Evolutionary conservation across 2,113 vertebrate genomes (phyloP).

Genomic region (Nerophis lumbriciformis): DNA sequence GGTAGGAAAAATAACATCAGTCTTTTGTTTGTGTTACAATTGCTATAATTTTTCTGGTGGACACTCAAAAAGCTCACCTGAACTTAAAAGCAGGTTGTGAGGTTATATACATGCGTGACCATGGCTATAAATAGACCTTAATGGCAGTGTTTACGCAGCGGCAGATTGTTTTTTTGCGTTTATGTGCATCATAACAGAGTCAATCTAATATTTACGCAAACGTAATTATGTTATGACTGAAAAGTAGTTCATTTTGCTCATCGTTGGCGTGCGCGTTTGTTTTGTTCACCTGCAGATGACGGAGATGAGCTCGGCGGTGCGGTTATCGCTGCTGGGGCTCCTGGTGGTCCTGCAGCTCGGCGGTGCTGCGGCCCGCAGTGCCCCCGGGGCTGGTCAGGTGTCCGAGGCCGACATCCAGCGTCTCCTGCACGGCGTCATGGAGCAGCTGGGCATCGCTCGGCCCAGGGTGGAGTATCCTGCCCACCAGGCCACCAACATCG

Average conservation of each 20-base stretch:
- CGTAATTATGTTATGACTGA: neutral
- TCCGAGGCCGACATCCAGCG: constrained; percentile 92
- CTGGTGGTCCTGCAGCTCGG: constrained; percentile 64
- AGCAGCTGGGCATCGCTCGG: constrained; percentile 91
- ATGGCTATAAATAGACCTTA: constrained; percentile 11
- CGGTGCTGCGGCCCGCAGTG: constrained; percentile 73
- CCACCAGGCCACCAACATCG: constrained; percentile 91
- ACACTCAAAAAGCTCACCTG: rapidly evolving
- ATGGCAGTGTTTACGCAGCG: constrained; percentile 30
- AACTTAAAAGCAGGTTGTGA: neutral
- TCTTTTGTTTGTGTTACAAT: neutral
- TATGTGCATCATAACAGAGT: neutral
- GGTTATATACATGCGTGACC: neutral
- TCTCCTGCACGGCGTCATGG: constrained; percentile 94
- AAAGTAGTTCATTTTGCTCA: neutral
- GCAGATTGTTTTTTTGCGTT: neutral
- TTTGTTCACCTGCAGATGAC: constrained; percentile 20
- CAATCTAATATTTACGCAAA: neutral
- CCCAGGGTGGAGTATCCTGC: constrained; percentile 94
- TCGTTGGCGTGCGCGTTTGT: neutral
- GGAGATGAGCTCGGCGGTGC: constrained; percentile 41
- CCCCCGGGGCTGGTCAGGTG: constrained; percentile 78
- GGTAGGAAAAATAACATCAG: constrained; percentile 36
- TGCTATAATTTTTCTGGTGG: neutral
- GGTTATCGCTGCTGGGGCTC: constrained; percentile 63